Percentiles rank a stretch among this genome's conserved stretches.
phyloP scores from a whole-genome alignment of 2,113 vertebrate species.

The Balaenoptera acutorostrata region DNA sequence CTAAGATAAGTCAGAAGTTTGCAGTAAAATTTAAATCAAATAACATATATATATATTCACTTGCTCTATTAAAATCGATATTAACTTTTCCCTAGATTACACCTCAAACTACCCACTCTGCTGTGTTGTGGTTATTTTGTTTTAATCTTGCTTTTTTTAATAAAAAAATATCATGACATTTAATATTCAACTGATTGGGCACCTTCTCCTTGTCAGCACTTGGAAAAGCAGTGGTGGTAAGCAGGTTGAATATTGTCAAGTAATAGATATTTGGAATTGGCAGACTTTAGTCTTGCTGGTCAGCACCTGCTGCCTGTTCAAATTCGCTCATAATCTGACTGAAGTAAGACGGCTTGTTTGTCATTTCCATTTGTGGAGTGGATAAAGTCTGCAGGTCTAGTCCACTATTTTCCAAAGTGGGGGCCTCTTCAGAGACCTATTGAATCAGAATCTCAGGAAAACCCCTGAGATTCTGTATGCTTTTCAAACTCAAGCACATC shows the following conservation, averaged over 20 bases:
- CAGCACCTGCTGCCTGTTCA: background rate
- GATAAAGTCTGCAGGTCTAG: background rate
- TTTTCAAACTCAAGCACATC: background rate
- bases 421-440: background rate
- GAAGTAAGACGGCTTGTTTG: background rate
- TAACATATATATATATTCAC: background rate
- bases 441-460: background rate
- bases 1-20: background rate
- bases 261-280: background rate
- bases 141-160: background rate
- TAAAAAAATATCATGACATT: background rate
- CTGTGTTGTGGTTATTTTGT: background rate
- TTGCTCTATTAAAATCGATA: background rate
- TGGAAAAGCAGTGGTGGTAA: background rate
- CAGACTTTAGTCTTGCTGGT: background rate
- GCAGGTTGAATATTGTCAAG: background rate
- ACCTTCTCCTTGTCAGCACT: background rate
- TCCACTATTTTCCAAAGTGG: background rate
- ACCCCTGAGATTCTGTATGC: background rate
- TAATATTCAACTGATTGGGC: background rate
- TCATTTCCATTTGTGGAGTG: background rate
- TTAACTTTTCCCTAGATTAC: background rate
- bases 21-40: slow-evolving; percentile 11
- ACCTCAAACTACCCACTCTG: background rate
- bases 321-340: background rate